A percentile compares a stretch with the other conserved stretches of the same genome.
Conservation (phyloP, 2,888 invertebrate genomes). For the Deroplatys truncata region DNA sequence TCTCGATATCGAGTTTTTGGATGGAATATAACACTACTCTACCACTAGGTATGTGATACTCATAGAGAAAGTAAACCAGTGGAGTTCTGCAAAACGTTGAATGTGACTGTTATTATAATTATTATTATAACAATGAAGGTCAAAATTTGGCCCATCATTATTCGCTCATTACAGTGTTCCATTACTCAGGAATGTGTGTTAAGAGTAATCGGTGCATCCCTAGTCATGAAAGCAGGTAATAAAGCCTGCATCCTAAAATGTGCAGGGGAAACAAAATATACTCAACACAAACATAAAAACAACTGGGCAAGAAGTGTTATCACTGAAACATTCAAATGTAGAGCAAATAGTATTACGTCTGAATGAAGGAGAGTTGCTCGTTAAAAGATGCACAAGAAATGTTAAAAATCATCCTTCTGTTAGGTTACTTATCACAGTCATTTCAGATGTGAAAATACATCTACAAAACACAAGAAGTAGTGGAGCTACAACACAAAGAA, state of each 20-base stretch:
- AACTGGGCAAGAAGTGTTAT: background rate
- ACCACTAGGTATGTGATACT: too few species aligned
- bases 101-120: too few species aligned
- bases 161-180: too few species aligned
- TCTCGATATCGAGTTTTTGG: too few species aligned
- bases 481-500: constrained; percentile 14
- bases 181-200: too few species aligned
- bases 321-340: background rate
- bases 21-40: too few species aligned
- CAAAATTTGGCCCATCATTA: too few species aligned
- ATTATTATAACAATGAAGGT: too few species aligned
- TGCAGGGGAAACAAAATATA: background rate
- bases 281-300: background rate
- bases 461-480: constrained; percentile 5
- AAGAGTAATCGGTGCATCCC: background rate
- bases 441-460: background rate
- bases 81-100: too few species aligned
- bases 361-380: background rate
- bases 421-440: background rate
- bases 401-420: background rate
- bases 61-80: too few species aligned
- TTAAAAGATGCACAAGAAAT: background rate
- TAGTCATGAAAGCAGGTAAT: background rate
- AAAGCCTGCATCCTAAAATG: background rate
- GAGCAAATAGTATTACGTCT: background rate